Evolutionary conservation across 2,888 invertebrate genomes (phyloP), one percentile per base, ranked within the genome.

Genomic region (Diogma glabrata): DNA sequence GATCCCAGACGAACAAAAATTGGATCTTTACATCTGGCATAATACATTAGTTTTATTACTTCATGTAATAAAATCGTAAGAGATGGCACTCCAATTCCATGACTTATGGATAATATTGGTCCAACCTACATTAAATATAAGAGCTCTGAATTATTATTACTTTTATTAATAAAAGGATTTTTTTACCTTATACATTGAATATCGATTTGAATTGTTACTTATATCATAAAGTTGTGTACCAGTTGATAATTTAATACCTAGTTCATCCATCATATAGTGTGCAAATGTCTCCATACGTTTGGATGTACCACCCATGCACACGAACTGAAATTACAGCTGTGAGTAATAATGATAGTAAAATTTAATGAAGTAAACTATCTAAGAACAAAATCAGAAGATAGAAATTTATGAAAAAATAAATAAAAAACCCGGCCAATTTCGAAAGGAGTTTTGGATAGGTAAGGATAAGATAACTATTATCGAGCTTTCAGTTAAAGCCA

Each of bases 71-170:
- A 76, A 59, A 99, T 95, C 49, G 92, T 90, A 51, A 96, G 82
- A 0, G 97, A 97, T 5, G 97, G 94, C 51, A 91, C 87, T 5
- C 97, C 99, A 90, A 99, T 99, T 52, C 97, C 99, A 65, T 99
- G 99, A 56, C 70, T 70, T 24, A 70, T 66, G 48, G 67, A 64
- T 51, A 70, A 60, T 49, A 70, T 68, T 47, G 70, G 70, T 4
- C 70, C 70, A 49, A 70, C 70, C 65, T n/a, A n/a, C n/a, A 5
- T 9, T 33, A 30, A 45, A 4, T 24, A 24, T 4, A 5, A 5
- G 3, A 17, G 9, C n/a, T n/a, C 3, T n/a, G n/a, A 38, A 38
- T 5, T 17, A 38, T 16, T 14, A 38, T 17, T 16, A 16, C 17
- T 38, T n/a, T n/a, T n/a, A n/a, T n/a, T n/a, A n/a, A n/a, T n/a